Percentiles rank a stretch among this genome's conserved stretches.
Evolutionary conservation across 1,140 invertebrate species (phyloP).

Genomic region (Luehdorfia chinensis): DNA sequence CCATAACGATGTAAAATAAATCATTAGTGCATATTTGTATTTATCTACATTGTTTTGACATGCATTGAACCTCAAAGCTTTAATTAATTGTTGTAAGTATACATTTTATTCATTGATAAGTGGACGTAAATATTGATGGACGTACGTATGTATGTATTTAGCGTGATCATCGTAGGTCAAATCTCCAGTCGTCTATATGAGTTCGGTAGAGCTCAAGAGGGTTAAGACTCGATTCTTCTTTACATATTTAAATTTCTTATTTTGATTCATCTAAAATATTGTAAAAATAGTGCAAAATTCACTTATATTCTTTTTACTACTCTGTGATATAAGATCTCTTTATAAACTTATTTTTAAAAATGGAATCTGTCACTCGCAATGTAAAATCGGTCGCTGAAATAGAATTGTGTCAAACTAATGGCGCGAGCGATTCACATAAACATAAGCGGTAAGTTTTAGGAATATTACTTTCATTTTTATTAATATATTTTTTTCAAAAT

Average conservation of each 20-base stretch:
- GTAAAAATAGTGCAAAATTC: constrained; percentile 17
- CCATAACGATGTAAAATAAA: too few species aligned
- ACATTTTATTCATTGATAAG: constrained; percentile 27
- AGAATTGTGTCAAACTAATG: constrained; percentile 57
- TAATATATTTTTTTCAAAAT: too few species aligned
- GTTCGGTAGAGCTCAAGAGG: constrained; percentile 34
- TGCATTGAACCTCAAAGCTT: constrained; percentile 7
- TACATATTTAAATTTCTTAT: neutral
- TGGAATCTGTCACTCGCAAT: constrained; percentile 57
- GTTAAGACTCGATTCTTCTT: neutral
- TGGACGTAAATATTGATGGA: constrained; percentile 24
- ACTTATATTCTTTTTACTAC: constrained; percentile 13
- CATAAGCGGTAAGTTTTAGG: constrained; percentile 46
- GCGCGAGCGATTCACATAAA: constrained; percentile 33
- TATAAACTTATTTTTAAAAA: constrained; percentile 40
- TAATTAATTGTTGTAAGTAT: constrained; percentile 23
- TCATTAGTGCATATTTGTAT: neutral
- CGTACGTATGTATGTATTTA: too few species aligned
- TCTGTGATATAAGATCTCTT: constrained; percentile 49
- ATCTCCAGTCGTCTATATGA: constrained; percentile 61
- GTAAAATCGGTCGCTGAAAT: constrained; percentile 47
- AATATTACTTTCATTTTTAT: too few species aligned
- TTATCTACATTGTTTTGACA: constrained; percentile 3
- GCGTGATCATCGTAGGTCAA: constrained; percentile 27
- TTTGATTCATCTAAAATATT: neutral